Evolutionary conservation across 2,113 vertebrate genomes (phyloP), one percentile per base, ranked within the genome.

Genomic region (Mus spicilegus): DNA sequence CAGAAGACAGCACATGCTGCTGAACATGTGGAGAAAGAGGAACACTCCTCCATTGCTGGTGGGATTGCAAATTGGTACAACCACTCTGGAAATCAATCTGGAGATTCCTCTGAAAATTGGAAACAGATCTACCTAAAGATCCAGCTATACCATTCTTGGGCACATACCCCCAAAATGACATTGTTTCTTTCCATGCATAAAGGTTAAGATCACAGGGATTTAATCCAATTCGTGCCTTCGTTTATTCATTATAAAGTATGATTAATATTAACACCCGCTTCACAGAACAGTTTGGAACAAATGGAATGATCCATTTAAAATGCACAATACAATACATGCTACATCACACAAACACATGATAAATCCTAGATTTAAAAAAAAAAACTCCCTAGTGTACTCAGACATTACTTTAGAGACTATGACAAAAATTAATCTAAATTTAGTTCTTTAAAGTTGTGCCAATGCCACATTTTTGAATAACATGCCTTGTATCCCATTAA

Each of bases 401-500:
- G 96, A 88, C 5, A 78, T 51, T 58, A 69, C 77, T 89, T 86
- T 92, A 13, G 7, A 94, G 67, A 89, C 61, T 33, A 81, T 26
- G 20, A 91, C 81, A 86, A 91, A 95, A 95, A 84, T 81, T 4
- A 84, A 90, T 86, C 73, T 90, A 93, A 90, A 92, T 77, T 85
- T 87, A 95, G 39, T 46, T 30, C 36, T 93, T 51, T 56, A 87
- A 94, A 89, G 84, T 70, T 72, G 7, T 91, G 7, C 9, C 36
- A 65, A 54, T 5, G 70, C 14, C 51, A 3, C n/a, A 92, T 88
- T 96, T 95, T 95, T 97, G 58, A 96, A 95, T 88, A 96, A 67
- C 77, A 85, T 54, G 42, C 67, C 77, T 51, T 94, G 3, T 86
- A 20, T 67, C 30, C 10, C 85, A 90, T 39, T 95, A 72, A 93